A percentile compares a stretch with the other conserved stretches of the same genome.
Evolutionary conservation across 2,888 invertebrate genomes (phyloP).

Genomic region (Coleophora flavipennella): DNA sequence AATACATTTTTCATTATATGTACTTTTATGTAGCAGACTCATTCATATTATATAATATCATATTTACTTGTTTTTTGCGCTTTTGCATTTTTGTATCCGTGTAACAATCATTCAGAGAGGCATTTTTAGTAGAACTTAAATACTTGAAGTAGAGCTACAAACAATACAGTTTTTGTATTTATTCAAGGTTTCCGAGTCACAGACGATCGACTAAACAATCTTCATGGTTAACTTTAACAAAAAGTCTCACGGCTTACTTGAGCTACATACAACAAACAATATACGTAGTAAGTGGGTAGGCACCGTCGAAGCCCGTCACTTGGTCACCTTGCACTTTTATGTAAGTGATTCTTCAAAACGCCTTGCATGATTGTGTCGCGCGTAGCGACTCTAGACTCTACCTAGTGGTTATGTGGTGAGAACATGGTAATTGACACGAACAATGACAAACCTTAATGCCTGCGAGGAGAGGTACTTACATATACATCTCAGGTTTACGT

Average conservation of each 20-base stretch:
- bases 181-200: background rate
- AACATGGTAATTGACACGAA: conserved; percentile 46
- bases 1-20: too few relatives aligned
- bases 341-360: conserved; percentile 34
- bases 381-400: too few relatives aligned
- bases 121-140: too few relatives aligned
- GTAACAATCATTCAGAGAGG: too few relatives aligned
- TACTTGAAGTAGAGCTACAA: too few relatives aligned
- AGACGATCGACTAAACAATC: background rate
- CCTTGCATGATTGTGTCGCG: conserved; percentile 30
- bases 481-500: conserved; percentile 24
- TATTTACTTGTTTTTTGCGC: too few relatives aligned
- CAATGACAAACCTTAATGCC: conserved; percentile 44
- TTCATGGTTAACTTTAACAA: background rate
- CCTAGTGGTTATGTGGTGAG: conserved; percentile 44
- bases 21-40: too few relatives aligned
- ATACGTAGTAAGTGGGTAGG: conserved; percentile 13
- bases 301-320: conserved; percentile 8
- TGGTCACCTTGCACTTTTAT: conserved; percentile 44
- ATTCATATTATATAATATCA: too few relatives aligned
- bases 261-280: conserved; percentile 10
- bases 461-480: conserved; percentile 33
- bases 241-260: conserved; percentile 7
- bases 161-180: too few relatives aligned
- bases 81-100: too few relatives aligned